These are phyloP conservation scores for Darevskia nairensis DNA, from an alignment of 2,797 vertebrate species.

Conservation along the genomic window DNA sequence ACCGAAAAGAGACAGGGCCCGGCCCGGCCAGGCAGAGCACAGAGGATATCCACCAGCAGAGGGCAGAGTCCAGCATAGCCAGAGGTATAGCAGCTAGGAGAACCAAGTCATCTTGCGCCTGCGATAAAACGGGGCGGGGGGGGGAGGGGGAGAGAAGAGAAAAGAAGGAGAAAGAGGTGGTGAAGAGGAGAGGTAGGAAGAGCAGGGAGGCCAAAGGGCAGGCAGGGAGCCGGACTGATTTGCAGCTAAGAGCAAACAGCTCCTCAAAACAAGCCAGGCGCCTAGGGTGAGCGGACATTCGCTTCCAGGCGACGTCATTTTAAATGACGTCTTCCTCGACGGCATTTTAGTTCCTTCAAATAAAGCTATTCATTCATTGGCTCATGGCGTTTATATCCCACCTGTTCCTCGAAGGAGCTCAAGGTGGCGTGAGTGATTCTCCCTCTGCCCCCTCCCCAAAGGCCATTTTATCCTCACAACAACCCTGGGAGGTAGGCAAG, in stretches of 20 bases:
- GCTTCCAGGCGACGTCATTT: too few species aligned
- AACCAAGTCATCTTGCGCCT: slow-evolving; percentile 83
- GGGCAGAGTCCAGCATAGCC: slow-evolving; percentile 84
- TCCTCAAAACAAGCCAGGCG: background rate
- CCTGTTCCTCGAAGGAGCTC: too few species aligned
- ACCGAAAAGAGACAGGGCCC: background rate
- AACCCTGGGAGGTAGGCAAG: too few species aligned
- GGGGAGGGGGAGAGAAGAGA: background rate
- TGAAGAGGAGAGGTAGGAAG: background rate
- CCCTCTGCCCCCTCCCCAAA: too few species aligned
- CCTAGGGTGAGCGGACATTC: too few species aligned
- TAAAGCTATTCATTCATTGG: too few species aligned
- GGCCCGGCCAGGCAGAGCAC: background rate
- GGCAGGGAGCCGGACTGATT: background rate
- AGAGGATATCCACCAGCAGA: slow-evolving; percentile 89
- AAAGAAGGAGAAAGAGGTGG: background rate
- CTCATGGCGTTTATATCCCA: too few species aligned
- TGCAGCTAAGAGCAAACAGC: background rate
- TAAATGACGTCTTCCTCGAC: too few species aligned
- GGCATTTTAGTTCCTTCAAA: too few species aligned
- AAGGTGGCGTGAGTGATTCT: too few species aligned
- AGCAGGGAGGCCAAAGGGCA: rapidly evolving
- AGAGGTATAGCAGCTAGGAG: slow-evolving; percentile 83
- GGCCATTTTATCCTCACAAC: too few species aligned
- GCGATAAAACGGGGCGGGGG: background rate